phyloP scores from a whole-genome alignment of 2,113 vertebrate species.

The Paramormyrops kingsleyae region DNA sequence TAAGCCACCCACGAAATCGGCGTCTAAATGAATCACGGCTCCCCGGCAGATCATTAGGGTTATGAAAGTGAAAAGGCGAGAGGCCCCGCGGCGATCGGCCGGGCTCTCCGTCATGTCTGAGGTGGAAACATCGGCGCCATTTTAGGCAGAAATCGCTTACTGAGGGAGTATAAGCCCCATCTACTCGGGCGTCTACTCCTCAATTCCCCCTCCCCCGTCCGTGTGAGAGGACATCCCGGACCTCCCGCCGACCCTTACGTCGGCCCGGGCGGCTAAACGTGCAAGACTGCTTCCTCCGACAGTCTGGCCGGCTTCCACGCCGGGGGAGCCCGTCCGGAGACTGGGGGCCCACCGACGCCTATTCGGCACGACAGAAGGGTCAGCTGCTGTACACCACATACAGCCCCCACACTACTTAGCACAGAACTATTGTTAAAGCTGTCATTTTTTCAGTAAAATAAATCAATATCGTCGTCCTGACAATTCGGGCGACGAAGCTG shows the following conservation, averaged over 20 bases:
- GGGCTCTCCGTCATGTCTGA: not conserved
- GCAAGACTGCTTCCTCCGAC: too few relatives aligned
- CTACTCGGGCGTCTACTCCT: not conserved
- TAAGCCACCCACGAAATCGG: not conserved
- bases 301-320: not conserved
- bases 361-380: not conserved
- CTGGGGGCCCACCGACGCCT: not conserved
- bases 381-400: not conserved
- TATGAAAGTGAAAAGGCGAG: not conserved
- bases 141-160: constrained; percentile 48
- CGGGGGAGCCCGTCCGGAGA: not conserved
- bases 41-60: not conserved
- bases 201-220: not conserved
- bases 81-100: not conserved
- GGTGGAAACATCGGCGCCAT: constrained; percentile 52
- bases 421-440: not conserved
- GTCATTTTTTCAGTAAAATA: not conserved
- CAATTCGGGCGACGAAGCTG: not conserved
- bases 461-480: not conserved
- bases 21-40: not conserved
- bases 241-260: not conserved
- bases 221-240: not conserved
- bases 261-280: not conserved
- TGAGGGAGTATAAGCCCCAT: constrained; percentile 1
- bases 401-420: not conserved